These are phyloP conservation scores for Willowsia nigromaculata DNA, from an alignment of 2,888 invertebrate species.

Conservation along the genomic window DNA sequence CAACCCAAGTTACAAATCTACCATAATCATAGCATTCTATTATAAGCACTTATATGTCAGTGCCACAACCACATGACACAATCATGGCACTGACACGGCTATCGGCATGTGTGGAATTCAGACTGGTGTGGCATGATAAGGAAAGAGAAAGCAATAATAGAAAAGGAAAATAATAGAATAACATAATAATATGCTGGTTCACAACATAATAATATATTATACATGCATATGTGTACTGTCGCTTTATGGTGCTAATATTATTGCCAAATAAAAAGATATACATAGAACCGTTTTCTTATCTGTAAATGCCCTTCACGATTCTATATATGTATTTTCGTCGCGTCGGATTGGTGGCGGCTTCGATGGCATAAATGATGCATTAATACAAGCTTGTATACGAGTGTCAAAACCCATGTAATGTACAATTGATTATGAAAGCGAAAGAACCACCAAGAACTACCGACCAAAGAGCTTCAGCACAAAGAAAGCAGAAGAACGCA, in stretches of 20 bases:
- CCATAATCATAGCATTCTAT: neutral
- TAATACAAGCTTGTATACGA: neutral
- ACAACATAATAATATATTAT: too few species aligned
- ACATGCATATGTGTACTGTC: neutral
- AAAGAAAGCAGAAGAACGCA: neutral
- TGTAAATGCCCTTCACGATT: neutral
- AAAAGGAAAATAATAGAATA: neutral
- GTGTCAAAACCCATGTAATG: slow-evolving; percentile 6
- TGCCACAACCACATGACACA: neutral
- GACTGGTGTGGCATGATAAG: neutral
- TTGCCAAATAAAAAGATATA: neutral
- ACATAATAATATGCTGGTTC: neutral
- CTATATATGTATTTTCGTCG: neutral
- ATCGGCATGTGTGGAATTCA: neutral
- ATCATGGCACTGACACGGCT: neutral
- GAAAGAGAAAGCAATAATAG: neutral
- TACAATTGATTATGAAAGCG: neutral
- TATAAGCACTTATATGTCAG: neutral
- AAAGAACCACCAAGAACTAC: neutral
- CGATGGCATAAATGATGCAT: neutral
- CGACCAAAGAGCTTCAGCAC: too few species aligned
- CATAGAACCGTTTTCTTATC: neutral
- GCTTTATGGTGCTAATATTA: neutral
- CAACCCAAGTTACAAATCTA: too few species aligned
- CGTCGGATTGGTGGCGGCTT: neutral